A percentile compares a stretch with the other conserved stretches of the same genome.
phyloP scores from a whole-genome alignment of 1,140 invertebrate species.

The Camponotus vicinus region DNA sequence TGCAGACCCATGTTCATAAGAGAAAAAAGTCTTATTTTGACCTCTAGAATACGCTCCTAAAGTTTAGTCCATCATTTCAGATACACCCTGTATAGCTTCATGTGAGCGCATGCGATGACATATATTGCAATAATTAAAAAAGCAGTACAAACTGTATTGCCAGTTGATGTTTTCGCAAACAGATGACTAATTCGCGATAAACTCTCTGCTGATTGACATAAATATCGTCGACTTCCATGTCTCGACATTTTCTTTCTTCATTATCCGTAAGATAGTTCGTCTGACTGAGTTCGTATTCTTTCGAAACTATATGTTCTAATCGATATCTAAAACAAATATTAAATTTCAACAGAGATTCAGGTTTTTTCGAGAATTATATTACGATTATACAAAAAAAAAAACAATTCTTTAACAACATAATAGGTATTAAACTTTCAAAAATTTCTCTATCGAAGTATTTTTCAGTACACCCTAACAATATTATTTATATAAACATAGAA shows the following conservation, averaged over 20 bases:
- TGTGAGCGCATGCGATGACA: background rate
- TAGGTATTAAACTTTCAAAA: background rate
- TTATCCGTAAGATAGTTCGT: background rate
- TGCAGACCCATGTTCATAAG: no score
- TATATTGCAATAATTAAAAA: background rate
- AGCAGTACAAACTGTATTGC: slow-evolving; percentile 16
- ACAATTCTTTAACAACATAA: background rate
- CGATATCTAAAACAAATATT: background rate
- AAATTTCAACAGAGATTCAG: background rate
- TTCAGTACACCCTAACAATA: background rate
- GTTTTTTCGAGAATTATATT: background rate
- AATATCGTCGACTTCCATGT: background rate
- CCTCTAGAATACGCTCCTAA: no score
- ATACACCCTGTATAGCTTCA: background rate
- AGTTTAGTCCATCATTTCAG: no score
- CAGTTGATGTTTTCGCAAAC: slow-evolving; percentile 25
- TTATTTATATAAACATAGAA: background rate
- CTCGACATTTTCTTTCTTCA: background rate
- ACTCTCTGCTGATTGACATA: background rate
- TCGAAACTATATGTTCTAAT: background rate
- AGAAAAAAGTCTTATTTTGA: no score
- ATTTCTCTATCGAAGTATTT: background rate
- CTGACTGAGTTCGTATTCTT: background rate
- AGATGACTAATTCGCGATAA: background rate
- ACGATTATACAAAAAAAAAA: background rate